Conservation (phyloP, 2,888 invertebrate genomes). For the Heliconius hortense region DNA sequence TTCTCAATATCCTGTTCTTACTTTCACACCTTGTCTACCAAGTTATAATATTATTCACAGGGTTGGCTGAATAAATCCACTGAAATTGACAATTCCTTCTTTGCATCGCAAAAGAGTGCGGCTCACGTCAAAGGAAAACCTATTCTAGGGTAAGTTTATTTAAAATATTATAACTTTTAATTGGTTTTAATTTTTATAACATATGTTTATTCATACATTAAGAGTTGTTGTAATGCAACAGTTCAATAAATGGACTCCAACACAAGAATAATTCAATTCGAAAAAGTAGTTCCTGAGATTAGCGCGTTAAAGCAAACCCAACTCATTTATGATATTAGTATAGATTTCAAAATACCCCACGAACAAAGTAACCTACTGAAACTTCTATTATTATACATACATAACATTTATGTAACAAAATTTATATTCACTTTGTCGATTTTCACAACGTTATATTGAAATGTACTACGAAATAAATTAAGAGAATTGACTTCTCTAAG, state of each 20-base stretch:
- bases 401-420: conserved; percentile 1
- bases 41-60: conserved; percentile 47
- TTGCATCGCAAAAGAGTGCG: conserved; percentile 75
- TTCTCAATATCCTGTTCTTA: no score
- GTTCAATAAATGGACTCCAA: no score
- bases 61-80: conserved; percentile 76
- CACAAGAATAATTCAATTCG: no score
- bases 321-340: no score
- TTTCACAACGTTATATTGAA: conserved; percentile 16
- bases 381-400: background rate
- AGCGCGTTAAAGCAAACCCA: no score
- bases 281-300: no score
- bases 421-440: background rate
- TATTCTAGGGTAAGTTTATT: conserved; percentile 60
- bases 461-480: conserved; percentile 3
- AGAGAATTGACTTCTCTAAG: background rate
- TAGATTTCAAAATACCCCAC: background rate
- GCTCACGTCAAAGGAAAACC: conserved; percentile 78
- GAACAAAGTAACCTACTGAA: background rate
- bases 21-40: no score
- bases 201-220: background rate
- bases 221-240: no score
- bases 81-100: conserved; percentile 84
- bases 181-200: background rate
- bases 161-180: background rate